Conservation (phyloP, 2,888 invertebrate genomes). For the Ennomos quercinarius region DNA sequence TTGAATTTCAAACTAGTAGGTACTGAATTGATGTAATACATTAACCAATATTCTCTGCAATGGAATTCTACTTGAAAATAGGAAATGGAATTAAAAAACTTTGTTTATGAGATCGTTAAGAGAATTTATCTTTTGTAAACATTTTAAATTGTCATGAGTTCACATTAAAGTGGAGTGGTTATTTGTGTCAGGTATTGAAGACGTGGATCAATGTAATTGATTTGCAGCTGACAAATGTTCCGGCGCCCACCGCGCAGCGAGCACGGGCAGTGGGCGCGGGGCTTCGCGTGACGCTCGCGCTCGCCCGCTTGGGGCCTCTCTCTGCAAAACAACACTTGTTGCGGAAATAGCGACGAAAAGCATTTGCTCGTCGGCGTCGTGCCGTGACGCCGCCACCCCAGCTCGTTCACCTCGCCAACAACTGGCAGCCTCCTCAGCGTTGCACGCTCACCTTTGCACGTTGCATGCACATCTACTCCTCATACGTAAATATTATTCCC, state of each 20-base stretch:
- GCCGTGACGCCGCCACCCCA: slow-evolving; percentile 52
- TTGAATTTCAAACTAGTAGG: slow-evolving; percentile 21
- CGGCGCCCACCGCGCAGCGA: slow-evolving; percentile 13
- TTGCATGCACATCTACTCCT: slow-evolving; percentile 8
- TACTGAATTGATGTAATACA: slow-evolving; percentile 4
- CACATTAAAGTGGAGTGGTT: slow-evolving; percentile 18
- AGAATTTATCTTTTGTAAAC: slow-evolving; percentile 12
- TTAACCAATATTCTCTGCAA: no score
- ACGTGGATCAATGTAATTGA: slow-evolving; percentile 30
- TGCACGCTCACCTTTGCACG: slow-evolving; percentile 39
- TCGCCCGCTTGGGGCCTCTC: slow-evolving; percentile 76
- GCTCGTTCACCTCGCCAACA: slow-evolving; percentile 62
- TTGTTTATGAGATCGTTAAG: slow-evolving; percentile 10
- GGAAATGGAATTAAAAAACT: slow-evolving; percentile 2
- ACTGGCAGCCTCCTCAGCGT: slow-evolving; percentile 40
- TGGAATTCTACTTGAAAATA: no score
- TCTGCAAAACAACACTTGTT: slow-evolving; percentile 82
- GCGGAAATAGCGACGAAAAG: slow-evolving; percentile 81
- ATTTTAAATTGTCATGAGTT: slow-evolving; percentile 16
- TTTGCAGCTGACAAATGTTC: slow-evolving; percentile 33
- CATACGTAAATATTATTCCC: no score
- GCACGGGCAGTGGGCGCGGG: slow-evolving; percentile 13
- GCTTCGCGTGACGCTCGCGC: slow-evolving; percentile 40
- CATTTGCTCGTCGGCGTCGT: slow-evolving; percentile 66
- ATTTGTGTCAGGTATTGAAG: slow-evolving; percentile 26